Evolutionary conservation across 1,140 invertebrate genomes (phyloP).

Genomic region (Chrysomallon squamiferum): DNA sequence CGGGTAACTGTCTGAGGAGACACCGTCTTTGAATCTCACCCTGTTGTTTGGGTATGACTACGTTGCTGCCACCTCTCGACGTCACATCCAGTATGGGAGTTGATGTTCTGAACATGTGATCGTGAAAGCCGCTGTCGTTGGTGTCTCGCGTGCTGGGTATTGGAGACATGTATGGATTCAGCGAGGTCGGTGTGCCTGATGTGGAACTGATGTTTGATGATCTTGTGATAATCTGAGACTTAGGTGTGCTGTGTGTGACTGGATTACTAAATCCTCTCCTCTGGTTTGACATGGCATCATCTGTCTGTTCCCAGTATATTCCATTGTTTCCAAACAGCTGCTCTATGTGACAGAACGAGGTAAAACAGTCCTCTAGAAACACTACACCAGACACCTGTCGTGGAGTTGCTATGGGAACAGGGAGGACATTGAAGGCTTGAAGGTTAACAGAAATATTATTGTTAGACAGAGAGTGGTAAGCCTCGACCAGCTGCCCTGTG

Average conservation of each 20-base stretch:
- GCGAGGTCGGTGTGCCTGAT: not conserved
- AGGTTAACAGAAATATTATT: constrained; percentile 57
- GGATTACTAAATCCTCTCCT: not conserved
- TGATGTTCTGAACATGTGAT: constrained; percentile 55
- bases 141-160: constrained; percentile 39
- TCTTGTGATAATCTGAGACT: not conserved
- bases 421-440: constrained; percentile 58
- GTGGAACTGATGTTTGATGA: not conserved
- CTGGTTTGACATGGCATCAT: constrained; percentile 1
- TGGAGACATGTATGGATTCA: constrained; percentile 40
- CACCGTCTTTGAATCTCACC: constrained; percentile 49
- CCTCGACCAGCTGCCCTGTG: constrained; percentile 58
- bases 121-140: constrained; percentile 54
- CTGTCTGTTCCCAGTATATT: constrained; percentile 30
- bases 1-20: constrained; percentile 55
- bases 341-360: constrained; percentile 56
- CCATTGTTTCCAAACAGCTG: constrained; percentile 42
- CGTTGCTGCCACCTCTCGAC: not conserved
- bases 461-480: constrained; percentile 47
- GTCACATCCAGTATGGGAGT: constrained; percentile 41
- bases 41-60: constrained; percentile 4
- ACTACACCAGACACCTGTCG: constrained; percentile 46
- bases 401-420: constrained; percentile 51
- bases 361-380: constrained; percentile 55
- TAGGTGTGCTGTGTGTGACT: not conserved